A percentile compares a stretch with the other conserved stretches of the same genome.
Conservation (phyloP, 2,888 invertebrate species). For the Lithophane leautieri region DNA sequence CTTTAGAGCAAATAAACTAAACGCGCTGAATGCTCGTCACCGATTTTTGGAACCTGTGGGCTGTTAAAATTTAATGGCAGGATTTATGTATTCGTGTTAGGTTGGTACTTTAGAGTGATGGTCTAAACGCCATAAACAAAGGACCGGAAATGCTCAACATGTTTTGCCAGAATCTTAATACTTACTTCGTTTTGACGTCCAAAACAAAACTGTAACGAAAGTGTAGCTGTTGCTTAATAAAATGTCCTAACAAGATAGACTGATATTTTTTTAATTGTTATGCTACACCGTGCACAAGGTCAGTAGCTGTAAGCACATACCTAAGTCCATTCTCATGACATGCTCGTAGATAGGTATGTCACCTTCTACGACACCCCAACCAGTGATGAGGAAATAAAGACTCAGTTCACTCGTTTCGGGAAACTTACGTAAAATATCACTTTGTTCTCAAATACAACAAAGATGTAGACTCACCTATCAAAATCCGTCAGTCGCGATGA, state of each 20-base stretch:
- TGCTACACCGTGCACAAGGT: not conserved
- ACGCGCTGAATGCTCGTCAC: slow-evolving; percentile 67
- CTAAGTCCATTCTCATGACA: not conserved
- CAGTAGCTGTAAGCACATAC: not conserved
- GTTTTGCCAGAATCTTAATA: not conserved
- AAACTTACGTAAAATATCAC: not conserved
- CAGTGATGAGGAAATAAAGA: not conserved
- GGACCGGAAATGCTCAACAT: not conserved
- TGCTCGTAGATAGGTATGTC: not conserved
- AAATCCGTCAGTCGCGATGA: slow-evolving; percentile 98
- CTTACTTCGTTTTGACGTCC: not conserved
- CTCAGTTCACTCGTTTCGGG: not conserved
- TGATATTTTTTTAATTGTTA: not conserved
- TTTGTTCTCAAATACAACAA: not conserved
- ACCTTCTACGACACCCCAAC: not conserved
- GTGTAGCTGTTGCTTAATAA: not conserved
- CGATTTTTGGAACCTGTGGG: slow-evolving; percentile 58
- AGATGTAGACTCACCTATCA: slow-evolving; percentile 92
- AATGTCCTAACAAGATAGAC: not conserved
- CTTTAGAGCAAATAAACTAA: slow-evolving; percentile 75
- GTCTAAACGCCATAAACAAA: slow-evolving; percentile 1
- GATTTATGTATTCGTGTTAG: slow-evolving; percentile 49
- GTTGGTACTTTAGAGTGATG: slow-evolving; percentile 19
- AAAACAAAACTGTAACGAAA: not conserved
- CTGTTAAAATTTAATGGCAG: slow-evolving; percentile 59